phyloP scores from a whole-genome alignment of 2,888 invertebrate genomes.

The Byasa hedistus region DNA sequence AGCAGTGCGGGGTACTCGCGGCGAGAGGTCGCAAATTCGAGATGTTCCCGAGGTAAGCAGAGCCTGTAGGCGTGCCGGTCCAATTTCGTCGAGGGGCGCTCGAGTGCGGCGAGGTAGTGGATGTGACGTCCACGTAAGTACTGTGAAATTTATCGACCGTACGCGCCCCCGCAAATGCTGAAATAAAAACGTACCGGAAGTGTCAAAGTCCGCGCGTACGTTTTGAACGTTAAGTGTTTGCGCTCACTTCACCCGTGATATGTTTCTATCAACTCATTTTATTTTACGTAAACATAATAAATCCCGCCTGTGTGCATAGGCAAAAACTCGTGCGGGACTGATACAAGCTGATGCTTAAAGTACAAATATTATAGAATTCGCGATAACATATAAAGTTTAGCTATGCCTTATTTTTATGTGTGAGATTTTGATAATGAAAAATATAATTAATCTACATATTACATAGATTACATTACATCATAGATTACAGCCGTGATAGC shows the following conservation, averaged over 20 bases:
- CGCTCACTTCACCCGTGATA: conserved; percentile 8
- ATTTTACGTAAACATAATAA: background rate
- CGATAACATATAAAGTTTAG: too few species aligned
- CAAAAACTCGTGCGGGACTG: too few species aligned
- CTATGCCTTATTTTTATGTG: too few species aligned
- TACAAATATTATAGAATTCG: too few species aligned
- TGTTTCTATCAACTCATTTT: background rate
- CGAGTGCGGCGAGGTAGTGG: conserved; percentile 56
- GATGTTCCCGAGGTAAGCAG: conserved; percentile 31
- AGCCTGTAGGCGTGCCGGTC: conserved; percentile 54
- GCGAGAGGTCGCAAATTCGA: conserved; percentile 25
- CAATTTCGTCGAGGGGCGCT: conserved; percentile 58
- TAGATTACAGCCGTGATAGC: too few species aligned
- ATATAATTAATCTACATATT: too few species aligned
- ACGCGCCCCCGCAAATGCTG: conserved; percentile 55
- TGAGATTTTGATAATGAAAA: too few species aligned
- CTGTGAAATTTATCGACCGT: conserved; percentile 70
- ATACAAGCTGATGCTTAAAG: too few species aligned
- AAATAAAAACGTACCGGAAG: conserved; percentile 63
- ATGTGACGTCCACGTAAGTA: conserved; percentile 63
- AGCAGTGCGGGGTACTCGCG: conserved; percentile 16
- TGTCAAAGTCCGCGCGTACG: conserved; percentile 54
- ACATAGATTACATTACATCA: too few species aligned
- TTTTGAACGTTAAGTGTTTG: conserved; percentile 34
- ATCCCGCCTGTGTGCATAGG: background rate